These are phyloP conservation scores for Parthenolecanium corni DNA, from an alignment of 2,888 invertebrate species.

Conservation along the genomic window DNA sequence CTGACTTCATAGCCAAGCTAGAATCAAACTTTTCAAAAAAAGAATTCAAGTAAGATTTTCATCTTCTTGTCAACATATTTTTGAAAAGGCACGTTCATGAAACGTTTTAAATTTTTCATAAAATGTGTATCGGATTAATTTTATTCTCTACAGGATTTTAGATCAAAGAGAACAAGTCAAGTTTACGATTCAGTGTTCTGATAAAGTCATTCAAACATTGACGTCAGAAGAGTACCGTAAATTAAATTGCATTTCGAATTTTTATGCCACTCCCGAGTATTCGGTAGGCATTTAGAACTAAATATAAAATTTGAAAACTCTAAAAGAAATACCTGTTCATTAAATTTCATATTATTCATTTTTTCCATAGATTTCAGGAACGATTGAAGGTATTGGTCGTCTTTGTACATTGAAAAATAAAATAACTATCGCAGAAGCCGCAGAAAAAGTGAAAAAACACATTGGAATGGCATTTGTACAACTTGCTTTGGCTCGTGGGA, in stretches of 20 bases:
- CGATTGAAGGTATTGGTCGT: constrained; percentile 47
- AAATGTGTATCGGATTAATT: too few relatives aligned
- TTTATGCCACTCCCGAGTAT: constrained; percentile 10
- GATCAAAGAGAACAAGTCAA: too few relatives aligned
- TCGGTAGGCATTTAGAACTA: constrained; percentile 16
- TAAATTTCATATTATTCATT: not conserved
- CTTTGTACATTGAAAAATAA: constrained; percentile 43
- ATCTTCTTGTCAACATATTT: too few relatives aligned
- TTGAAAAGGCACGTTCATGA: too few relatives aligned
- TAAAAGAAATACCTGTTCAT: not conserved
- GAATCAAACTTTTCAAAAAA: too few relatives aligned
- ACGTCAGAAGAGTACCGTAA: too few relatives aligned
- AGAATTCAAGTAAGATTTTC: too few relatives aligned
- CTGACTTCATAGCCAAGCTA: too few relatives aligned
- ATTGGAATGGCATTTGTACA: constrained; percentile 59
- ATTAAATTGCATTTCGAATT: too few relatives aligned
- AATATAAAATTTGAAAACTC: constrained; percentile 30
- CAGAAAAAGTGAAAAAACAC: constrained; percentile 55
- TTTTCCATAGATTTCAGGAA: constrained; percentile 11
- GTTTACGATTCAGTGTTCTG: constrained; percentile 1
- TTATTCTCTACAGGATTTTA: too few relatives aligned
- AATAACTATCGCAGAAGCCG: constrained; percentile 49
- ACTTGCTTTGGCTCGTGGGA: constrained; percentile 51
- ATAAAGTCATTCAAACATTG: not conserved
- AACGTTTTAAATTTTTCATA: too few relatives aligned